These are phyloP conservation scores for Ascaphus truei DNA, from an alignment of 2,113 vertebrate genomes.

Conservation along the genomic window DNA sequence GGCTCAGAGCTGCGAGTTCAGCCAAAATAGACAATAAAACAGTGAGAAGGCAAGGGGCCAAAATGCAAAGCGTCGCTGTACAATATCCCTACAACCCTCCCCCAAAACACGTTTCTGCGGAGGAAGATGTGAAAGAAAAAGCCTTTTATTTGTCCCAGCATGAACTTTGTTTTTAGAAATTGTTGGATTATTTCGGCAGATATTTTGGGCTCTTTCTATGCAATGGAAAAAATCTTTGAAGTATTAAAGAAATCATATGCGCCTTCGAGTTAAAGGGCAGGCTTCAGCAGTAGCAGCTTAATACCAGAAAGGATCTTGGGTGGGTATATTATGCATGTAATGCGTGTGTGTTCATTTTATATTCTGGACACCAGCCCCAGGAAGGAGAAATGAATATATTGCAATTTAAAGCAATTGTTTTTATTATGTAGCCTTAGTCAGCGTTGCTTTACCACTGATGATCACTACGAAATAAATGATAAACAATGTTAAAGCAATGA, in stretches of 20 bases:
- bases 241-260: constrained; percentile 4
- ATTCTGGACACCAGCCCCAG: no score
- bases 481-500: no score
- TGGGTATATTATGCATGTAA: no score
- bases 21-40: constrained; percentile 93
- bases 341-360: no score
- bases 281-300: no score
- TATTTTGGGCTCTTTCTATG: constrained; percentile 22
- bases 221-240: constrained; percentile 33
- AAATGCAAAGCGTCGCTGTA: constrained; percentile 71
- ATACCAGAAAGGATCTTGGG: no score
- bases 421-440: no score
- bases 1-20: constrained; percentile 82
- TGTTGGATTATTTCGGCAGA: constrained; percentile 2
- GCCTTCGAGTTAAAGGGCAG: background rate
- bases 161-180: constrained; percentile 28
- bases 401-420: no score
- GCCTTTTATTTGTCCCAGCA: constrained; percentile 8
- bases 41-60: constrained; percentile 77
- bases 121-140: constrained; percentile 9
- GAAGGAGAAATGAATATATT: no score
- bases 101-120: background rate
- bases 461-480: no score
- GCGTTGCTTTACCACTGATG: no score
- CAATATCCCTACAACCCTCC: constrained; percentile 58